Evolutionary conservation across 1,140 invertebrate genomes (phyloP).

Genomic region (Spodoptera frugiperda): DNA sequence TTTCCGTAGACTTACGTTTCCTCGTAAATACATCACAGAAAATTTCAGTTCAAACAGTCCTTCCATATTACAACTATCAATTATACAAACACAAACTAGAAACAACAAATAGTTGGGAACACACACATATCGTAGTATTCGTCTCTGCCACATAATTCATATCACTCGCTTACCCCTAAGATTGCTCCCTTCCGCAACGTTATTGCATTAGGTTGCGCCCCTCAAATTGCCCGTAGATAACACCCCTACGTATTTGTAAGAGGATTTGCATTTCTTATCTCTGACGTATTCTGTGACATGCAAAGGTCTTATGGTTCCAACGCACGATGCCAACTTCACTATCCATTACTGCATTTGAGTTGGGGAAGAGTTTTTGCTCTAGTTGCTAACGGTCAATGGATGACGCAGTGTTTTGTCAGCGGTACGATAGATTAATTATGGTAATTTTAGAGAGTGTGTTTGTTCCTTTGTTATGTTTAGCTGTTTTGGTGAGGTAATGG

Average conservation of each 20-base stretch:
- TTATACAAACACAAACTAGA: no score
- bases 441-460: conserved; percentile 7
- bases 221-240: conserved; percentile 55
- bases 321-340: conserved; percentile 1
- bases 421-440: not conserved
- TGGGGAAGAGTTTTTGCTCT: not conserved
- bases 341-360: conserved; percentile 3
- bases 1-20: no score
- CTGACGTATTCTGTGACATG: conserved; percentile 27
- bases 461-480: conserved; percentile 19
- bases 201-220: conserved; percentile 38
- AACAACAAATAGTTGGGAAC: conserved; percentile 16
- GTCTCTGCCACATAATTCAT: conserved; percentile 41
- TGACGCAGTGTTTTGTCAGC: not conserved
- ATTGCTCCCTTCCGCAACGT: conserved; percentile 53
- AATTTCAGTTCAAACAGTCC: no score
- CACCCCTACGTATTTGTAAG: conserved; percentile 45
- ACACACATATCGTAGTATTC: conserved; percentile 11
- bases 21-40: no score
- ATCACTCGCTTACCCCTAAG: conserved; percentile 37
- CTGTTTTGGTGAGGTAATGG: conserved; percentile 6
- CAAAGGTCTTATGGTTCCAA: not conserved
- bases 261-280: conserved; percentile 52
- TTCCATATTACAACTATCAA: no score
- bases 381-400: not conserved